Percentiles rank a stretch among this genome's conserved stretches.
These are phyloP conservation scores for Clostera curtula DNA, from an alignment of 2,888 invertebrate genomes.

Conservation along the genomic window DNA sequence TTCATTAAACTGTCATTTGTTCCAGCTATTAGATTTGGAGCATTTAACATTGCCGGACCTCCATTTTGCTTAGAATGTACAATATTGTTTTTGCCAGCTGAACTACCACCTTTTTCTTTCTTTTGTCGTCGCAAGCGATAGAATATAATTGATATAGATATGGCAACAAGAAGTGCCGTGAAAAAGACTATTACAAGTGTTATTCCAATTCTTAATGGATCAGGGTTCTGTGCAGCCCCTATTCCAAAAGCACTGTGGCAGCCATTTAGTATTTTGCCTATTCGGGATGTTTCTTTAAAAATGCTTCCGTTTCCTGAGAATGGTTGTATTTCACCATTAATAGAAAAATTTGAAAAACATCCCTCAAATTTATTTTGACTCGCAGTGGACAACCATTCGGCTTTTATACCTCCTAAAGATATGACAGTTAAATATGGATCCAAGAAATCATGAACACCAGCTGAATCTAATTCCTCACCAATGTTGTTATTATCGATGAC, in stretches of 20 bases:
- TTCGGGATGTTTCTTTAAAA: slow-evolving; percentile 79
- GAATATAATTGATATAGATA: slow-evolving; percentile 93
- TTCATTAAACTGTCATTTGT: slow-evolving; percentile 82
- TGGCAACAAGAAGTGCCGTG: slow-evolving; percentile 90
- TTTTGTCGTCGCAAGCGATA: slow-evolving; percentile 91
- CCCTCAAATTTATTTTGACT: slow-evolving; percentile 85
- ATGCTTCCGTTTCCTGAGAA: slow-evolving; percentile 91
- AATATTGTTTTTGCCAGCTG: slow-evolving; percentile 78
- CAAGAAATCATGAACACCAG: slow-evolving; percentile 92
- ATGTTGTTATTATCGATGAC: slow-evolving; percentile 81
- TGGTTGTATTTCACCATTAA: slow-evolving; percentile 93
- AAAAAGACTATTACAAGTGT: slow-evolving; percentile 96
- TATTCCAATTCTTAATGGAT: slow-evolving; percentile 93
- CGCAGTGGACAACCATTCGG: slow-evolving; percentile 74
- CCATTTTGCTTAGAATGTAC: slow-evolving; percentile 87
- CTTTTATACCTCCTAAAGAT: slow-evolving; percentile 84
- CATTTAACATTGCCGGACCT: slow-evolving; percentile 80
- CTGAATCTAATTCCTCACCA: slow-evolving; percentile 90
- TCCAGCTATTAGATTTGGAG: slow-evolving; percentile 79
- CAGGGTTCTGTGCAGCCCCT: slow-evolving; percentile 85
- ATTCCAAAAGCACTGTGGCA: slow-evolving; percentile 85
- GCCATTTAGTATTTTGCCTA: slow-evolving; percentile 83
- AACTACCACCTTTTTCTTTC: slow-evolving; percentile 85
- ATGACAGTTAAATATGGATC: slow-evolving; percentile 91
- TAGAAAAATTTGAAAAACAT: slow-evolving; percentile 90